Base-by-base conservation (phyloP, 2,888 invertebrate genomes). In the Marronus borbonicus region DNA sequence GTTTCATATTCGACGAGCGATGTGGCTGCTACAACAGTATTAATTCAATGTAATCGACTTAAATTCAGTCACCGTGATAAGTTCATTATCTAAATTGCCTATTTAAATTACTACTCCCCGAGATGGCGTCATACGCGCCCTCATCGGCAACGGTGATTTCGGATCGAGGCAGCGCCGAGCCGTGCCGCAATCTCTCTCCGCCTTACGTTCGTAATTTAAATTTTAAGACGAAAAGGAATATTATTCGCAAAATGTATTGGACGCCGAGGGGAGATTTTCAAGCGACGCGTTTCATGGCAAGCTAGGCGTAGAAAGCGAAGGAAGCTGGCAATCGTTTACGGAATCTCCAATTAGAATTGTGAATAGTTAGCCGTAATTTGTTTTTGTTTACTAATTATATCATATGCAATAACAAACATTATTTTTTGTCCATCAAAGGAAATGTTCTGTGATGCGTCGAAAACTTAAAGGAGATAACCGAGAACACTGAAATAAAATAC, bases 1-100 rank as follows among this genome's bases (percentile, higher is more conserved):
- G 72, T 72, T 60, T 44, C 72, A 20, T 60, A 60, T 60, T 58
- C 39, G 58, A 10, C 72, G 72, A 44, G 39, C 72, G 24, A 20
- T 60, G 39, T 39, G 60, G 14, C 7, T 58, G 44, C 8, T 58
- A 60, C 60, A 72, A 72, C 72, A 60, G 60, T 60, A 72, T 72
- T 72, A 72, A 72, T 72, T 72, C 58, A 72, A 60, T 24, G 39
- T 72, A 60, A 72, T 72, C 72, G 72, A 72, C 72, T 72, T 72
- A 72, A 72, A 72, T 60, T 60, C 72, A 72, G 72, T 72, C 72
- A 72, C 72, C 72, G 72, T 72, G 72, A 72, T 72, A 72, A 72
- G 72, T 72, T 72, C 72, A 72, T 72, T 72, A 72, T 72, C 72
- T 72, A 72, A 72, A 72, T 72, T 72, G 72, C 72, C 72, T 60